A percentile compares a stretch with the other conserved stretches of the same genome.
phyloP scores from a whole-genome alignment of 2,113 vertebrate species.

The Myotis yumanensis region DNA sequence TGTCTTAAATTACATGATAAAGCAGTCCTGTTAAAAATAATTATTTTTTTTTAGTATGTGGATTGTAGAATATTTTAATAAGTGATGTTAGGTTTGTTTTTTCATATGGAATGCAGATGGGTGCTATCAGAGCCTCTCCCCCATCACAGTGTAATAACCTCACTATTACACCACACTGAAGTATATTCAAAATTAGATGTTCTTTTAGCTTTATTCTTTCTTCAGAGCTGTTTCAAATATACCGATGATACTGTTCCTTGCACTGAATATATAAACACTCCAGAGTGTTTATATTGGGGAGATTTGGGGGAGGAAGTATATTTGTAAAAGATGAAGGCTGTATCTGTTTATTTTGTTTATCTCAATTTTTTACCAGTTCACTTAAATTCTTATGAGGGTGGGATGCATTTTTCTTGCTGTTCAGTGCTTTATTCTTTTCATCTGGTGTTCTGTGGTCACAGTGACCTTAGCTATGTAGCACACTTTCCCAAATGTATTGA shows the following conservation, averaged over 20 bases:
- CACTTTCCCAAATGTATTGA: slow-evolving; percentile 80
- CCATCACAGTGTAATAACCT: slow-evolving; percentile 74
- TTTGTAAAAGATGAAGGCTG: slow-evolving; percentile 67
- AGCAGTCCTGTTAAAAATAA: slow-evolving; percentile 82
- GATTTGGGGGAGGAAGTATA: slow-evolving; percentile 55
- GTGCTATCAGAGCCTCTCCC: slow-evolving; percentile 78
- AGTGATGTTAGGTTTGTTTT: slow-evolving; percentile 67
- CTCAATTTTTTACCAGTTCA: slow-evolving; percentile 69
- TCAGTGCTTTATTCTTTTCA: slow-evolving; percentile 77
- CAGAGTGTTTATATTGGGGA: slow-evolving; percentile 71
- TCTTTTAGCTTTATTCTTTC: slow-evolving; percentile 75
- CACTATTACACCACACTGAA: slow-evolving; percentile 80
- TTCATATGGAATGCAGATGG: slow-evolving; percentile 78
- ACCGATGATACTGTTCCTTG: slow-evolving; percentile 80
- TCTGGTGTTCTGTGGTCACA: slow-evolving; percentile 79
- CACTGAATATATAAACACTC: slow-evolving; percentile 86
- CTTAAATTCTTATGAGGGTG: slow-evolving; percentile 63
- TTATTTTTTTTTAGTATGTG: slow-evolving; percentile 76
- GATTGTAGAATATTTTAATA: slow-evolving; percentile 76
- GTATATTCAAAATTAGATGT: slow-evolving; percentile 75
- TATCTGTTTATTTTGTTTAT: slow-evolving; percentile 68
- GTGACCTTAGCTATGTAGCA: slow-evolving; percentile 81
- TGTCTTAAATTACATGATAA: slow-evolving; percentile 85
- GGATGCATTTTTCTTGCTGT: slow-evolving; percentile 79
- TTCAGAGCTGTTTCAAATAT: slow-evolving; percentile 80